Percentiles rank a stretch among this genome's conserved stretches.
phyloP scores from a whole-genome alignment of 2,113 vertebrate species.

The Myotis yumanensis region DNA sequence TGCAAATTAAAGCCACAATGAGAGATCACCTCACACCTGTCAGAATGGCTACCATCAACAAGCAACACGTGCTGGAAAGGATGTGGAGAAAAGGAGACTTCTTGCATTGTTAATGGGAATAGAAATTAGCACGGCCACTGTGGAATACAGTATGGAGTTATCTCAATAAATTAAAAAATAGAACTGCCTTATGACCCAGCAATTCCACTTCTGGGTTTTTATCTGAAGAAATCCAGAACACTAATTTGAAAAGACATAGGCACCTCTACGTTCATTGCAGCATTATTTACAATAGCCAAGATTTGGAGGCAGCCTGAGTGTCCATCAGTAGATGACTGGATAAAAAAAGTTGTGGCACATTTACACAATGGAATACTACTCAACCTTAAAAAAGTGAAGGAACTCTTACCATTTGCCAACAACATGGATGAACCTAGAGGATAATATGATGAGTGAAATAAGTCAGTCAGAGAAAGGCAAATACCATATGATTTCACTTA shows the following conservation, averaged over 20 bases:
- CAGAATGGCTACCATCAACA: neutral
- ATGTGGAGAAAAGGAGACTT: neutral
- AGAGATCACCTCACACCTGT: neutral
- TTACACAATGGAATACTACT: neutral
- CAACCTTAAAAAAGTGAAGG: too few species aligned
- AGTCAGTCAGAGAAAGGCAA: neutral
- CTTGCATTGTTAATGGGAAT: neutral
- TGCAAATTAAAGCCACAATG: neutral
- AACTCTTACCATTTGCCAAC: neutral
- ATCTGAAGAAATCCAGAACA: neutral
- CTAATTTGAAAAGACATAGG: neutral
- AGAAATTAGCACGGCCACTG: neutral
- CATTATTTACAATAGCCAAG: neutral
- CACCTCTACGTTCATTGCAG: neutral
- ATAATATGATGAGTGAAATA: neutral
- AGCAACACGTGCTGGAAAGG: neutral
- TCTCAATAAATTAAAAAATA: too few species aligned
- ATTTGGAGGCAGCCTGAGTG: neutral
- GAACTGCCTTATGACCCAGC: neutral
- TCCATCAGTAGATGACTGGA: neutral
- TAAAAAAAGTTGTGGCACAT: neutral
- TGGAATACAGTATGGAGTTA: neutral
- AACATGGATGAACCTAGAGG: neutral
- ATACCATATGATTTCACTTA: neutral
- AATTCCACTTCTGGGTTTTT: neutral